Evolutionary conservation across 2,888 invertebrate genomes (phyloP).

Genomic region (Polylopha cassiicola): DNA sequence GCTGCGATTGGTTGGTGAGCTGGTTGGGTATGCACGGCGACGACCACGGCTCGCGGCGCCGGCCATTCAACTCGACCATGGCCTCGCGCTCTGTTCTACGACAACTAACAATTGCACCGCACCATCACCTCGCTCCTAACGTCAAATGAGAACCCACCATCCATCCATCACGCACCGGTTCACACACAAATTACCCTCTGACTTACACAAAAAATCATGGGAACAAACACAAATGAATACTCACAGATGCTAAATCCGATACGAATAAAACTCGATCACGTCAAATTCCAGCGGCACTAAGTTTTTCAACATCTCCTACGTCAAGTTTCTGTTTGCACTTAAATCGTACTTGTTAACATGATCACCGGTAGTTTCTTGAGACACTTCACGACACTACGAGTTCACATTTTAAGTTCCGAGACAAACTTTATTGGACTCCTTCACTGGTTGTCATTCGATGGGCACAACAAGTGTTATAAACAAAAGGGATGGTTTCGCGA

Average conservation of each 20-base stretch:
- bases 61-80: constrained; percentile 68
- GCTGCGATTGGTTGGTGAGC: constrained; percentile 51
- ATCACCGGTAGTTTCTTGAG: constrained; percentile 55
- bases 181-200: constrained; percentile 29
- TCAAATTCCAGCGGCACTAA: constrained; percentile 48
- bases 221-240: constrained; percentile 27
- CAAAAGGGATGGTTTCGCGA: constrained; percentile 65
- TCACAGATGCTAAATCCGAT: constrained; percentile 39
- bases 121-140: constrained; percentile 25
- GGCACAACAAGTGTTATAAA: constrained; percentile 64
- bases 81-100: constrained; percentile 36
- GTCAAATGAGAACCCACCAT: constrained; percentile 19
- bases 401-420: constrained; percentile 46
- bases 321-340: constrained; percentile 64
- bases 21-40: constrained; percentile 26
- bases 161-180: constrained; percentile 30
- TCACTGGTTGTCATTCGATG: constrained; percentile 33
- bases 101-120: constrained; percentile 17
- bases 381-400: constrained; percentile 67
- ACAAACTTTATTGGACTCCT: constrained; percentile 33
- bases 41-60: constrained; percentile 35
- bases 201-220: constrained; percentile 26
- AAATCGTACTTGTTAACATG: constrained; percentile 63
- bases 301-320: constrained; percentile 52
- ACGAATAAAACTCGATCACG: constrained; percentile 33